phyloP scores from a whole-genome alignment of 2,888 invertebrate species.

The Tillus elongatus region DNA sequence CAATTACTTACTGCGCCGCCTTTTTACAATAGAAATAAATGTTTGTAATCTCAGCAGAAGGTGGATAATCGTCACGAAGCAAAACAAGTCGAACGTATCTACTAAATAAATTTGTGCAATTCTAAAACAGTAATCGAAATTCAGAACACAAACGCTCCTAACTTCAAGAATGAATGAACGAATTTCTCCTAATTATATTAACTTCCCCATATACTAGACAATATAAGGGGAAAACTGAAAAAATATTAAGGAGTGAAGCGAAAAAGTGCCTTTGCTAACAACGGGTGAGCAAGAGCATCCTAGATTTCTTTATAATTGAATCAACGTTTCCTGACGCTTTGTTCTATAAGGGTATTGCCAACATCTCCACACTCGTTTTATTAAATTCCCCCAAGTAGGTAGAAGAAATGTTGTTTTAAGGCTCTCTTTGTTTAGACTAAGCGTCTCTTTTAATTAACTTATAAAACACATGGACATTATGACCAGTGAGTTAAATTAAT shows the following conservation, averaged over 20 bases:
- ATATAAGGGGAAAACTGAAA: background rate
- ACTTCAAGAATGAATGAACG: slow-evolving; percentile 30
- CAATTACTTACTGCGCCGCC: no score
- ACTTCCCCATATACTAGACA: slow-evolving; percentile 21
- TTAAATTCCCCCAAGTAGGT: no score
- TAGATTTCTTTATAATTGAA: slow-evolving; percentile 1
- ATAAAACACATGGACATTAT: no score
- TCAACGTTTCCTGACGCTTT: no score
- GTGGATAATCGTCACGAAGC: slow-evolving; percentile 17
- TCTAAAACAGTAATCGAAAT: slow-evolving; percentile 27
- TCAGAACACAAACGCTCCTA: slow-evolving; percentile 28
- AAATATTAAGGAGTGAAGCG: slow-evolving; percentile 1
- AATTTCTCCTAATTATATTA: slow-evolving; percentile 32
- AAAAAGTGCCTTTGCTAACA: slow-evolving; percentile 1
- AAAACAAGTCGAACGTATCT: slow-evolving; percentile 15
- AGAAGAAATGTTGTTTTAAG: no score
- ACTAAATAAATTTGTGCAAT: slow-evolving; percentile 23
- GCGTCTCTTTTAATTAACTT: no score
- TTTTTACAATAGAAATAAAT: no score
- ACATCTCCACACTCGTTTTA: no score
- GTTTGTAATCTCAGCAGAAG: no score
- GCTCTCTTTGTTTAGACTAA: no score
- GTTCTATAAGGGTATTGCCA: no score
- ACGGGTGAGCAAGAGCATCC: background rate
- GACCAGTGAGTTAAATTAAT: no score